Evolutionary conservation across 2,113 vertebrate genomes (phyloP).

Genomic region (Abramis brama): DNA sequence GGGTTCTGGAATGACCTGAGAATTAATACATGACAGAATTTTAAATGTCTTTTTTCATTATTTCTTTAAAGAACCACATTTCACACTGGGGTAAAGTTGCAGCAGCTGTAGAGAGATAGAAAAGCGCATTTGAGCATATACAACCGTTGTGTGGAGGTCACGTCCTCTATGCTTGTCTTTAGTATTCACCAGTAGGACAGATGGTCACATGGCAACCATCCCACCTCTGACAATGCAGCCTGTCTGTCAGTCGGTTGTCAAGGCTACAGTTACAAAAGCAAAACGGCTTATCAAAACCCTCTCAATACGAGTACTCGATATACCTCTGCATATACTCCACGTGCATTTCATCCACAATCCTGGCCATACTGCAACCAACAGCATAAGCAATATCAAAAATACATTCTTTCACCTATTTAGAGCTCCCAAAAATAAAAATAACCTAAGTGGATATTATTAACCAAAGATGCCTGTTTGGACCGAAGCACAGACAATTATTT

Average conservation of each 20-base stretch:
- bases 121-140: neutral
- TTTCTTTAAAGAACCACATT: neutral
- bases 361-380: neutral
- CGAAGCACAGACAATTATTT: conserved; percentile 69
- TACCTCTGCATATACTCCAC: neutral
- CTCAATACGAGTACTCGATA: conserved; percentile 37
- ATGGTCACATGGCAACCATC: conserved; percentile 43
- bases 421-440: conserved; percentile 61
- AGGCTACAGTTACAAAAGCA: conserved; percentile 29
- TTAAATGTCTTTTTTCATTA: neutral
- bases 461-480: conserved; percentile 60
- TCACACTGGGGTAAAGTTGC: neutral
- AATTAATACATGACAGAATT: neutral
- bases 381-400: neutral
- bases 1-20: neutral
- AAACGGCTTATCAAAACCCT: neutral
- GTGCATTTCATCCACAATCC: neutral
- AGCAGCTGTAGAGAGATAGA: conserved; percentile 1
- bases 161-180: conserved; percentile 25
- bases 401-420: neutral
- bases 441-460: conserved; percentile 57
- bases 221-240: conserved; percentile 35
- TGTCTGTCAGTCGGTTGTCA: conserved; percentile 40
- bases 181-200: conserved; percentile 3
- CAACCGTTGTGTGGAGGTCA: neutral